A percentile compares a stretch with the other conserved stretches of the same genome.
phyloP scores from a whole-genome alignment of 2,888 invertebrate genomes.

The Tachystola acroxantha region DNA sequence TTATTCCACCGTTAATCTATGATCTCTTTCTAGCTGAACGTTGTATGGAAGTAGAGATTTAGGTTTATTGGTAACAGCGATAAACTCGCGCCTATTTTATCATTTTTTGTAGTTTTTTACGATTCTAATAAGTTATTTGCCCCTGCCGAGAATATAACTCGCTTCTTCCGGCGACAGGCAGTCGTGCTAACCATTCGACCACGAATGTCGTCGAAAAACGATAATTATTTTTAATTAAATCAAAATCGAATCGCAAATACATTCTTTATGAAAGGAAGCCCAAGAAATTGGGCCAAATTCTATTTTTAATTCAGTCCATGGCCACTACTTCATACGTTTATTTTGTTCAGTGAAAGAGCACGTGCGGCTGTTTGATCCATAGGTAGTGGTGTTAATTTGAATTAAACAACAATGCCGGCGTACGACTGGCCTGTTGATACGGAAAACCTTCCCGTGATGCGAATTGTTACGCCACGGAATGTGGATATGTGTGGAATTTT shows the following conservation, averaged over 20 bases:
- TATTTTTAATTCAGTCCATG: conserved; percentile 2
- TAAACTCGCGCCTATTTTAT: no score
- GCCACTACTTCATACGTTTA: not conserved
- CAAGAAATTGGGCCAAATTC: conserved; percentile 1
- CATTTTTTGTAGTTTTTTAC: no score
- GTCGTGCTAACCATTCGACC: no score
- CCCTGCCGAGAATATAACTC: no score
- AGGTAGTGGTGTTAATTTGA: not conserved
- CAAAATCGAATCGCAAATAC: not conserved
- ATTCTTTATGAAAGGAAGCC: not conserved
- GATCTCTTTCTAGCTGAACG: no score
- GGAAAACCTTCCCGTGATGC: conserved; percentile 57
- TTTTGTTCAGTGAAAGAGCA: not conserved
- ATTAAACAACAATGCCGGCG: conserved; percentile 40
- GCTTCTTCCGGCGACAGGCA: no score
- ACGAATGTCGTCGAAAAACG: no score
- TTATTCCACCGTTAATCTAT: no score
- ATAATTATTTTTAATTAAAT: not conserved
- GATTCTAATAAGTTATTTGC: no score
- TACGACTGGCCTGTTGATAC: conserved; percentile 54
- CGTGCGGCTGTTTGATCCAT: not conserved
- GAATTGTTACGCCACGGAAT: conserved; percentile 52
- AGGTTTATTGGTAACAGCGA: no score
- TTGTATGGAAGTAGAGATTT: no score
- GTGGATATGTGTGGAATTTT: conserved; percentile 47